These are phyloP conservation scores for Vulpes vulpes DNA, from an alignment of 2,113 vertebrate genomes.

Conservation along the genomic window DNA sequence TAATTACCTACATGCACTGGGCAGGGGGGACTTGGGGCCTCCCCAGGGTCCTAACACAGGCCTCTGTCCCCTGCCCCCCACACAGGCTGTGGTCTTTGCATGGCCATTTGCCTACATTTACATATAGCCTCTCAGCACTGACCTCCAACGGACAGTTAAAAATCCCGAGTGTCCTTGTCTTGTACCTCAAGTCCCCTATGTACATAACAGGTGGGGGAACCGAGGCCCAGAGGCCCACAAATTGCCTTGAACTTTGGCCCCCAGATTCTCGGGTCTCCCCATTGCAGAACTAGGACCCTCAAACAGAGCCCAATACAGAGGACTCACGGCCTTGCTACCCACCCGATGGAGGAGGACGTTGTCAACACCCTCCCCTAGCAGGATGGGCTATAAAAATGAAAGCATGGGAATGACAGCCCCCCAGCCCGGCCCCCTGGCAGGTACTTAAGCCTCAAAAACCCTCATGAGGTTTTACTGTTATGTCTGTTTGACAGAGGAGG, in stretches of 20 bases:
- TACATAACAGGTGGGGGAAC: not conserved
- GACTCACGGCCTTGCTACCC: not conserved
- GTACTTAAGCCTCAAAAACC: not conserved
- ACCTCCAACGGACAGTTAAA: not conserved
- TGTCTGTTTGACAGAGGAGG: not conserved
- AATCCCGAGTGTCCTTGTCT: not conserved
- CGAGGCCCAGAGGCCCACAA: not conserved
- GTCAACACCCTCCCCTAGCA: not conserved
- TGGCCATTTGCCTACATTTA: constrained; percentile 59
- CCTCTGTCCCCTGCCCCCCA: not conserved
- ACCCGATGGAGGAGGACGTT: not conserved
- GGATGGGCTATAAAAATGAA: not conserved
- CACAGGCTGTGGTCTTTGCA: not conserved
- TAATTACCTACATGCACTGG: constrained; percentile 73
- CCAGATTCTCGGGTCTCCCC: not conserved
- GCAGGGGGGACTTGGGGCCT: constrained; percentile 65
- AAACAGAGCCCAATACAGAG: not conserved
- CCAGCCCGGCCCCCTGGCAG: not conserved
- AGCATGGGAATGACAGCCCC: not conserved
- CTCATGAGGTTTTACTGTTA: not conserved
- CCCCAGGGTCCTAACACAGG: constrained; percentile 62
- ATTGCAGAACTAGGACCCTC: not conserved
- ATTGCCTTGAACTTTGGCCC: not conserved
- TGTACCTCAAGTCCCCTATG: not conserved
- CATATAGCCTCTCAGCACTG: not conserved